phyloP scores from a whole-genome alignment of 2,797 vertebrate species.

The Ciconia nigra region DNA sequence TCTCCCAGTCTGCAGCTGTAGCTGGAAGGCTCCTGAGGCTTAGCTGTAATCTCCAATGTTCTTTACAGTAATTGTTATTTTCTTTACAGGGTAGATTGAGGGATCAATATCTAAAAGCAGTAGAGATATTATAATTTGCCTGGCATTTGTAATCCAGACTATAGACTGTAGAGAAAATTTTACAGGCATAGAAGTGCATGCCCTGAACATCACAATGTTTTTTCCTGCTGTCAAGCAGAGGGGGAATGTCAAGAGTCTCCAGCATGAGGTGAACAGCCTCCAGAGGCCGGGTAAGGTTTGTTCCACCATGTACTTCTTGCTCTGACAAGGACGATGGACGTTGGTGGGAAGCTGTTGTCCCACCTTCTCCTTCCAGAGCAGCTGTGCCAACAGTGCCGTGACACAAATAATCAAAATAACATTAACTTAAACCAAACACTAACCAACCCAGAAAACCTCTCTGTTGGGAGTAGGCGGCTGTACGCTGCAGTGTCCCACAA shows the following conservation, averaged over 20 bases:
- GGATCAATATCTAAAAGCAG: constrained; percentile 30
- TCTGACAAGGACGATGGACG: not conserved
- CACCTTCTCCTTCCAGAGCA: not conserved
- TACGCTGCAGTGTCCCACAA: not conserved
- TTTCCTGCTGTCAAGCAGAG: not conserved
- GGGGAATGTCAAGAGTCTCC: not conserved
- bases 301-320: not conserved
- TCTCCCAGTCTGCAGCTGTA: constrained; percentile 8
- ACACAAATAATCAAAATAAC: not conserved
- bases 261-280: not conserved
- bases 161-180: not conserved
- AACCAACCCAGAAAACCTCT: not conserved
- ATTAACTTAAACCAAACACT: not conserved
- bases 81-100: not conserved
- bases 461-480: not conserved
- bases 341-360: not conserved
- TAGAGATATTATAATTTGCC: not conserved
- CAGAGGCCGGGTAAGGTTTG: not conserved
- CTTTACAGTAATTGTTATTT: constrained; percentile 24
- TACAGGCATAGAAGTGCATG: not conserved
- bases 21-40: not conserved
- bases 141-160: not conserved
- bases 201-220: not conserved
- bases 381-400: not conserved
- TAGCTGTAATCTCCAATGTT: not conserved